These are phyloP conservation scores for Drosophila ficusphila DNA, from an alignment of 1,140 invertebrate species.

Conservation along the genomic window DNA sequence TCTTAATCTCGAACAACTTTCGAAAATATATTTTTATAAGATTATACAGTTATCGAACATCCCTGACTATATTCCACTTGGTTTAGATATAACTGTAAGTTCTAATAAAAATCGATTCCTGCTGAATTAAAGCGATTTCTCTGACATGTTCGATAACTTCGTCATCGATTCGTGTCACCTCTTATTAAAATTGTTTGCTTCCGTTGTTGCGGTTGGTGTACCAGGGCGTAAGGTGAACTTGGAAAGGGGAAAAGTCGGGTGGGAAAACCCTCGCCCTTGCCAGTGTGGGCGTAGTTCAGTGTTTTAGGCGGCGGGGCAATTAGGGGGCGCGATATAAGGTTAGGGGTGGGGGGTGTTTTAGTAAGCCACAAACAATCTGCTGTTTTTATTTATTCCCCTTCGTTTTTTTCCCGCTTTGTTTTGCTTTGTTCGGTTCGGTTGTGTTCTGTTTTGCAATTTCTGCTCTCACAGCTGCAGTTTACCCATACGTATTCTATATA, in stretches of 20 bases:
- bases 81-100: too few relatives aligned
- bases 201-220: constrained; percentile 19
- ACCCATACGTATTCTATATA: constrained; percentile 38
- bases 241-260: constrained; percentile 10
- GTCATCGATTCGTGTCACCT: constrained; percentile 26
- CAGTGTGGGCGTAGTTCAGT: neutral
- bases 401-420: constrained; percentile 20
- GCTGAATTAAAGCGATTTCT: neutral
- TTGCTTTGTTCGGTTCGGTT: constrained; percentile 43
- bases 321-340: constrained; percentile 41
- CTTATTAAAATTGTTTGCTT: constrained; percentile 23
- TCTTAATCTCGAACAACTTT: too few relatives aligned
- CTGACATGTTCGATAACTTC: neutral
- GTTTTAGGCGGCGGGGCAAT: constrained; percentile 33
- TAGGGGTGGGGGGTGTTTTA: constrained; percentile 18
- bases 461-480: constrained; percentile 57
- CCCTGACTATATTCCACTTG: too few relatives aligned
- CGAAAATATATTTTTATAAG: too few relatives aligned
- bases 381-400: constrained; percentile 32
- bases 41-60: too few relatives aligned
- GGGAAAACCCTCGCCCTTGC: constrained; percentile 1
- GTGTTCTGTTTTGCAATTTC: constrained; percentile 63
- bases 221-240: constrained; percentile 5
- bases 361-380: constrained; percentile 54
- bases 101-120: too few relatives aligned